A percentile compares a stretch with the other conserved stretches of the same genome.
These are phyloP conservation scores for Hydrolagus affinis DNA, from an alignment of 2,113 vertebrate species.

Conservation along the genomic window DNA sequence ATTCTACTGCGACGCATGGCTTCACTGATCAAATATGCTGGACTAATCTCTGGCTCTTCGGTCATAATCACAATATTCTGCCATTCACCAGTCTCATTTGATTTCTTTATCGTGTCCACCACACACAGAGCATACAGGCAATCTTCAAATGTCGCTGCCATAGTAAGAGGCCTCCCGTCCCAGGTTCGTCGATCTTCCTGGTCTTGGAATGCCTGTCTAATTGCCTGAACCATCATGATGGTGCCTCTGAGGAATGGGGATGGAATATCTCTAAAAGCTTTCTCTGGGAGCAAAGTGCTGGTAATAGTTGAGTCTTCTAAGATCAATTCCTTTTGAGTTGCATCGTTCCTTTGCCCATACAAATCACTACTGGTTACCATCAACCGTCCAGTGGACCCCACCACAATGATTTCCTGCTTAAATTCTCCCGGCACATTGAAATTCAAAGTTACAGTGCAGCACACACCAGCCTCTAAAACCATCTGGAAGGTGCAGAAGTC, in stretches of 20 bases:
- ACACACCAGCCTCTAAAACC: slow-evolving; percentile 85
- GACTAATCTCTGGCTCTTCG: slow-evolving; percentile 88
- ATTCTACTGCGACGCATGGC: slow-evolving; percentile 92
- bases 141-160: slow-evolving; percentile 97
- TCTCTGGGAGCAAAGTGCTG: slow-evolving; percentile 80
- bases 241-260: slow-evolving; percentile 86
- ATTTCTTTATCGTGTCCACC: slow-evolving; percentile 94
- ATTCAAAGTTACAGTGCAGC: slow-evolving; percentile 93
- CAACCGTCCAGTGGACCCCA: slow-evolving; percentile 74
- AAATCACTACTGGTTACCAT: slow-evolving; percentile 78
- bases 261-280: slow-evolving; percentile 92
- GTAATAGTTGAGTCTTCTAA: slow-evolving; percentile 81
- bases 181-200: slow-evolving; percentile 92
- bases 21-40: slow-evolving; percentile 90
- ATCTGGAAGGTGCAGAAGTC: slow-evolving; percentile 99
- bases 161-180: slow-evolving; percentile 87
- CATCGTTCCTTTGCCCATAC: slow-evolving; percentile 83
- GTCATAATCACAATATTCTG: slow-evolving; percentile 94
- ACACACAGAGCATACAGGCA: slow-evolving; percentile 92
- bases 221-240: slow-evolving; percentile 93
- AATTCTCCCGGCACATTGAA: slow-evolving; percentile 94
- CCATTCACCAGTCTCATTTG: slow-evolving; percentile 92
- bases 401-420: slow-evolving; percentile 84
- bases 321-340: slow-evolving; percentile 69
- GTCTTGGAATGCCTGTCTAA: slow-evolving; percentile 87